These are phyloP conservation scores for Odontocolon sp. DNA, from an alignment of 2,888 invertebrate genomes.

Conservation along the genomic window DNA sequence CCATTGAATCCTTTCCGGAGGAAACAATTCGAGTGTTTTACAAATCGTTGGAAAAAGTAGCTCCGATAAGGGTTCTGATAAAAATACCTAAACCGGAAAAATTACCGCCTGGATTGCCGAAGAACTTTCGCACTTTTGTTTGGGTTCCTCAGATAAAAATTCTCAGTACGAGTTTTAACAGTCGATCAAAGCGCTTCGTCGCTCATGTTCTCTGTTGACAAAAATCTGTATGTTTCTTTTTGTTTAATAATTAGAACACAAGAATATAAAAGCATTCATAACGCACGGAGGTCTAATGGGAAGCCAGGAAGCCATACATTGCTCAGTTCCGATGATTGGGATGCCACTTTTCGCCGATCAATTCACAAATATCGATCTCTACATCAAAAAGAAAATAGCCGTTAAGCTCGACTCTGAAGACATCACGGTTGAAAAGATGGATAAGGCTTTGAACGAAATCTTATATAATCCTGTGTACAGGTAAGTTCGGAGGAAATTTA, in stretches of 20 bases:
- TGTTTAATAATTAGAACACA: conserved; percentile 68
- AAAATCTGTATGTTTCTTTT: background rate
- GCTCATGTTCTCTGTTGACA: background rate
- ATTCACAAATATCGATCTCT: conserved; percentile 67
- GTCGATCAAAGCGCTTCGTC: background rate
- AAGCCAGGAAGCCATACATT: conserved; percentile 73
- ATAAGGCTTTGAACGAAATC: conserved; percentile 66
- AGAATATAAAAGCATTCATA: conserved; percentile 73
- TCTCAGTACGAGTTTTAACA: conserved; percentile 66
- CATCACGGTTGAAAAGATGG: conserved; percentile 66
- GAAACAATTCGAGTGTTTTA: conserved; percentile 66
- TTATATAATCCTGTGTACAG: conserved; percentile 68
- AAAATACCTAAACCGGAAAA: conserved; percentile 66
- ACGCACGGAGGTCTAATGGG: conserved; percentile 77
- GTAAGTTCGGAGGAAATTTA: conserved; percentile 64
- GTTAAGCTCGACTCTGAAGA: conserved; percentile 59
- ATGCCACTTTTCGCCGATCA: conserved; percentile 75
- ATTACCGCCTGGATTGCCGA: conserved; percentile 68
- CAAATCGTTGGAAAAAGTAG: conserved; percentile 66
- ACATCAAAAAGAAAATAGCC: conserved; percentile 66
- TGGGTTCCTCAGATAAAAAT: conserved; percentile 73
- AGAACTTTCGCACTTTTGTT: conserved; percentile 64
- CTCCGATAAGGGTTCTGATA: conserved; percentile 71
- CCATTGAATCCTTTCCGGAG: conserved; percentile 70
- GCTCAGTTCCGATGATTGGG: conserved; percentile 74